A percentile compares a stretch with the other conserved stretches of the same genome.
phyloP scores from a whole-genome alignment of 1,140 invertebrate species.

The Polypedilum pembai region DNA sequence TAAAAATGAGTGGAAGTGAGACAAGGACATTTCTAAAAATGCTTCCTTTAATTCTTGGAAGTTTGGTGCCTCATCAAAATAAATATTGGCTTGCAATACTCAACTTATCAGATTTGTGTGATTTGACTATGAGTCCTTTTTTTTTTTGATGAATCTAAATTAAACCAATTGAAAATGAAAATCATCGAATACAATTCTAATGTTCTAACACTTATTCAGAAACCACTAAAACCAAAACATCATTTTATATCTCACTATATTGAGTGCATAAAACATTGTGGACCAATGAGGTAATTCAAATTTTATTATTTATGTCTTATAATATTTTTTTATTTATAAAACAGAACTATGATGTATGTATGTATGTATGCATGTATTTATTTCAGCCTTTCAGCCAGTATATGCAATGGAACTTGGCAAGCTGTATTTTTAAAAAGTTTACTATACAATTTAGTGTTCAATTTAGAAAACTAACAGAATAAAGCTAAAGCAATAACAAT shows the following conservation, averaged over 20 bases:
- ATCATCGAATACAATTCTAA: background rate
- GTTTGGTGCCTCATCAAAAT: constrained; percentile 35
- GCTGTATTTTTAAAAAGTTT: too few species aligned
- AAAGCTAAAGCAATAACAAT: too few species aligned
- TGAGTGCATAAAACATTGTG: constrained; percentile 33
- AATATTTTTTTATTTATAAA: too few species aligned
- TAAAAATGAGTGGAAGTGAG: constrained; percentile 37
- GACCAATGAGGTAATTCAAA: constrained; percentile 32
- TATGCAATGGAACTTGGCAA: too few species aligned
- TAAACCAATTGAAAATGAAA: background rate
- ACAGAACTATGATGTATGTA: too few species aligned
- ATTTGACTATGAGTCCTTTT: background rate
- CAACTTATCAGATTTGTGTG: background rate
- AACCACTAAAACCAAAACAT: constrained; percentile 35
- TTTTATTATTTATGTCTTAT: background rate
- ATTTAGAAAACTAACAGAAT: too few species aligned
- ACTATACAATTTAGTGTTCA: too few species aligned
- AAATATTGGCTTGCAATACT: constrained; percentile 32
- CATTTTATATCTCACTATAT: constrained; percentile 37
- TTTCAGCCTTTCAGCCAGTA: too few species aligned
- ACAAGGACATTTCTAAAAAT: constrained; percentile 36
- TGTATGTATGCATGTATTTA: too few species aligned
- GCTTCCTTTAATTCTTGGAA: constrained; percentile 37
- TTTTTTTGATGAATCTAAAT: background rate
- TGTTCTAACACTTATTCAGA: constrained; percentile 5